Percentiles rank a stretch among this genome's conserved stretches.
Conservation (phyloP, 2,888 invertebrate genomes). For the Drosophila anomalata region DNA sequence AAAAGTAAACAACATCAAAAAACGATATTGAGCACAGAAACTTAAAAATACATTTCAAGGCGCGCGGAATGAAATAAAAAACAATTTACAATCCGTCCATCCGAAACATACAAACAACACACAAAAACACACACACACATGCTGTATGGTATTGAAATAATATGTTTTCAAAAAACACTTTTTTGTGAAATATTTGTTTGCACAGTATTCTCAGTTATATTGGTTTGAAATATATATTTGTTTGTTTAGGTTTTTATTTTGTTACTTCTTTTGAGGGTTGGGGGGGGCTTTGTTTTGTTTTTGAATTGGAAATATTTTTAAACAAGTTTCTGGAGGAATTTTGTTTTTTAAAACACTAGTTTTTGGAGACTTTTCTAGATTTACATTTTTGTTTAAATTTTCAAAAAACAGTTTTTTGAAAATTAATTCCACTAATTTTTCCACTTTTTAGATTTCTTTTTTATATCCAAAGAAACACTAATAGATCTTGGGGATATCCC, state of each 20-base stretch:
- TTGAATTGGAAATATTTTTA: not conserved
- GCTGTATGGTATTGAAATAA: conserved; percentile 21
- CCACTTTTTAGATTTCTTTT: conserved; percentile 15
- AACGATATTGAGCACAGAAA: conserved; percentile 63
- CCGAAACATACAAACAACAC: no score
- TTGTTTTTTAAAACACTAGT: no score
- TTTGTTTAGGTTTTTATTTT: conserved; percentile 27
- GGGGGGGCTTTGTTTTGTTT: not conserved
- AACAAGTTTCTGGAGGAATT: no score
- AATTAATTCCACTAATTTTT: conserved; percentile 50
- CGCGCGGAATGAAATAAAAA: conserved; percentile 60
- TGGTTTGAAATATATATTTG: conserved; percentile 12
- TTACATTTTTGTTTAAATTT: not conserved
- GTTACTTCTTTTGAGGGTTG: not conserved
- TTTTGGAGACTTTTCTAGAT: no score
- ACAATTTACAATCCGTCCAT: conserved; percentile 41
- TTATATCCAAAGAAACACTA: conserved; percentile 42
- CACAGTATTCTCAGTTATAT: not conserved
- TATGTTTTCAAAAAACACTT: conserved; percentile 23
- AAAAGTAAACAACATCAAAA: conserved; percentile 74
- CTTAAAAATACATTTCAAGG: conserved; percentile 80
- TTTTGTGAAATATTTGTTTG: not conserved
- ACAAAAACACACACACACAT: conserved; percentile 23
- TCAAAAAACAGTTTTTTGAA: conserved; percentile 7
- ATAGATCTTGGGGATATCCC: not conserved